Evolutionary conservation across 2,113 vertebrate species (phyloP).

Genomic region (Chrysemys picta): DNA sequence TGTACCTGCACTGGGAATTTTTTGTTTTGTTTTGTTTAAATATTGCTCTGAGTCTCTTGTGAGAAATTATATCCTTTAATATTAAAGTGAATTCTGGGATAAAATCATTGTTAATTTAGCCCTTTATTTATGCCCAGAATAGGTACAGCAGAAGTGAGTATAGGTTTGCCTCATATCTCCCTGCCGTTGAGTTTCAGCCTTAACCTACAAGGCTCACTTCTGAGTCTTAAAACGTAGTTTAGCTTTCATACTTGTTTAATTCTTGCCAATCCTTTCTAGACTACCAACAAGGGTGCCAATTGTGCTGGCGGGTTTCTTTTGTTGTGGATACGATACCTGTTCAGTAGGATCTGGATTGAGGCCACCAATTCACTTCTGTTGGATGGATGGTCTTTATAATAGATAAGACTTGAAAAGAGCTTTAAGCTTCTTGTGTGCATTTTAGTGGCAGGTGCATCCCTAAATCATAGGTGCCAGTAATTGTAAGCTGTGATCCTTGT

Average conservation of each 20-base stretch:
- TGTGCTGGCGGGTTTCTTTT: neutral
- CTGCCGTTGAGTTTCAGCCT: neutral
- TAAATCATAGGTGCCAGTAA: rapidly evolving
- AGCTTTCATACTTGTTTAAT: neutral
- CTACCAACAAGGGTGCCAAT: neutral
- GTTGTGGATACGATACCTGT: rapidly evolving
- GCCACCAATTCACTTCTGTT: neutral
- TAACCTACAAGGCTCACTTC: neutral
- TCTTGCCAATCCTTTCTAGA: neutral
- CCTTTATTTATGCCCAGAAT: neutral
- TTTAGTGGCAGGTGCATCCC: neutral
- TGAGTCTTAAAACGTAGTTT: neutral
- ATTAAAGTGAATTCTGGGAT: neutral
- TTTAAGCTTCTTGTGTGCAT: neutral
- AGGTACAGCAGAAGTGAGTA: rapidly evolving
- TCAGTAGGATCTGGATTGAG: neutral
- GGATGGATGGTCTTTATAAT: neutral
- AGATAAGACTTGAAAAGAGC: neutral
- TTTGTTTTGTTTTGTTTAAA: too few species aligned
- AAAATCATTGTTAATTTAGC: neutral
- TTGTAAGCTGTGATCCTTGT: neutral
- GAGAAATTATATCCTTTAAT: neutral
- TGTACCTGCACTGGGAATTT: neutral
- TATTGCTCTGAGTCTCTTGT: neutral
- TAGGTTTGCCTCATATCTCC: neutral